phyloP scores from a whole-genome alignment of 2,888 invertebrate genomes.

The Lithophane socia region DNA sequence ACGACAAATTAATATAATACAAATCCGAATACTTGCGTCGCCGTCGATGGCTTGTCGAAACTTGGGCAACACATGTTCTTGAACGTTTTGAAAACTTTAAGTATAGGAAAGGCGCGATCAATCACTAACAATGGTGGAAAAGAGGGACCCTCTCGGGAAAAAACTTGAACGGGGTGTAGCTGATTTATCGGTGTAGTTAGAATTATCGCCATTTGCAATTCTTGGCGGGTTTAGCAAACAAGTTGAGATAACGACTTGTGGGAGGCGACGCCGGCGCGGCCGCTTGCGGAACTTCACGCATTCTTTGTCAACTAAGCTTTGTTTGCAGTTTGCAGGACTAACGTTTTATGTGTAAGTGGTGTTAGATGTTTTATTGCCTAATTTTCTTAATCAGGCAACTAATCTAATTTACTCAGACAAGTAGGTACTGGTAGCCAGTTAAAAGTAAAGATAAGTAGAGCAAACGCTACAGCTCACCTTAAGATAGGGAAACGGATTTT shows the following conservation, averaged over 20 bases:
- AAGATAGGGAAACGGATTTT: neutral
- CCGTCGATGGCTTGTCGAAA: slow-evolving; percentile 72
- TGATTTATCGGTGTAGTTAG: slow-evolving; percentile 90
- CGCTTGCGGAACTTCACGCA: slow-evolving; percentile 50
- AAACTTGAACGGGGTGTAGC: slow-evolving; percentile 85
- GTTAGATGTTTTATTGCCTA: neutral
- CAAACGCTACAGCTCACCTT: neutral
- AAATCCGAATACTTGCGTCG: slow-evolving; percentile 68
- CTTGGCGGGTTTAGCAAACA: slow-evolving; percentile 85
- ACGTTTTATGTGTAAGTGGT: slow-evolving; percentile 6
- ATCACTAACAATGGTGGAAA: slow-evolving; percentile 85
- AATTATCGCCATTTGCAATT: slow-evolving; percentile 91
- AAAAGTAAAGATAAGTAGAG: neutral
- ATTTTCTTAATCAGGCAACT: neutral
- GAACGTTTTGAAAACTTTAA: slow-evolving; percentile 79
- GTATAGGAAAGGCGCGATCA: slow-evolving; percentile 83
- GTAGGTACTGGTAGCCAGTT: too few relatives aligned
- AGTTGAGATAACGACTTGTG: slow-evolving; percentile 85
- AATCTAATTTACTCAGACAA: neutral
- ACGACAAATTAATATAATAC: slow-evolving; percentile 73
- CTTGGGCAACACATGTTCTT: slow-evolving; percentile 82
- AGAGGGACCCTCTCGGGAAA: slow-evolving; percentile 85
- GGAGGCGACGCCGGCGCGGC: slow-evolving; percentile 54
- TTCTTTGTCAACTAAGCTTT: slow-evolving; percentile 47
- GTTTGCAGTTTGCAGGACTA: slow-evolving; percentile 28